A percentile compares a stretch with the other conserved stretches of the same genome.
Conservation (phyloP, 2,888 invertebrate genomes). For the Pristionchus maxplancki region DNA sequence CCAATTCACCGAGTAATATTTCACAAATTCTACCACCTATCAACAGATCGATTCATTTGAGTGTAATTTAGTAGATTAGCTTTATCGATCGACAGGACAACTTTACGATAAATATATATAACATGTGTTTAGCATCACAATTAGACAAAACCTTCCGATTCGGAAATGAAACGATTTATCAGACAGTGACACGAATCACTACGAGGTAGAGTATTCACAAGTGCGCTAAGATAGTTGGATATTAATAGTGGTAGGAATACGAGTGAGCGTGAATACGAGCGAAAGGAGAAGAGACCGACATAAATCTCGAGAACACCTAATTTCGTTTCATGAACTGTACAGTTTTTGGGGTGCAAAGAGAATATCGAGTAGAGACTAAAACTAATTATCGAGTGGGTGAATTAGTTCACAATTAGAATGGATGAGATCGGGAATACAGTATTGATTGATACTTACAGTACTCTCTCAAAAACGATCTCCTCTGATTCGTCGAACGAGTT, state of each 20-base stretch:
- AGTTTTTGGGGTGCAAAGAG: background rate
- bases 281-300: background rate
- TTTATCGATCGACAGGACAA: too few species aligned
- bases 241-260: background rate
- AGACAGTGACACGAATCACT: background rate
- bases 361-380: background rate
- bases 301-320: background rate
- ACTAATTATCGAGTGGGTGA: background rate
- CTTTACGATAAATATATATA: too few species aligned
- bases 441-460: background rate
- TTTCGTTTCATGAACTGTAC: background rate
- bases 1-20: too few species aligned
- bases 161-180: background rate
- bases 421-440: background rate
- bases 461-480: slow-evolving; percentile 17
- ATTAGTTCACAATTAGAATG: background rate
- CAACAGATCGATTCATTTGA: too few species aligned
- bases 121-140: too few species aligned
- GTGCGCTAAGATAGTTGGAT: background rate
- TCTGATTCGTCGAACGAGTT: slow-evolving; percentile 42
- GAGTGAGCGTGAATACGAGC: background rate
- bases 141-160: background rate
- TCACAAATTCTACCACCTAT: too few species aligned
- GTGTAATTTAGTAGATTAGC: too few species aligned
- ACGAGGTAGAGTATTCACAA: background rate